Conservation (phyloP, 2,888 invertebrate genomes). For the Campoplex capitator region DNA sequence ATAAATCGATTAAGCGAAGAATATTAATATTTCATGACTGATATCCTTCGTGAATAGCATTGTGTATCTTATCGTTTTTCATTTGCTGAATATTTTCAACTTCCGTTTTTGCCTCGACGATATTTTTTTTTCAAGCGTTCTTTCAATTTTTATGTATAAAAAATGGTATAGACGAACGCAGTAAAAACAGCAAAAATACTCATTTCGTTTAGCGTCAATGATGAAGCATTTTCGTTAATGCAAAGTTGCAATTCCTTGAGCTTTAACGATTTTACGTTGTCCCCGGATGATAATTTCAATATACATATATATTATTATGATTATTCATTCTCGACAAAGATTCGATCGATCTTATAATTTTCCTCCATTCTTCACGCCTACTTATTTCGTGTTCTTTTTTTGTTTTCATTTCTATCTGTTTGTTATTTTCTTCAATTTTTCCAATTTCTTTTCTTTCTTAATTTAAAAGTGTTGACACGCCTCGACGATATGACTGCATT, state of each 20-base stretch:
- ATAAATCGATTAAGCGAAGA: slow-evolving; percentile 24
- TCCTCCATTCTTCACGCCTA: slow-evolving; percentile 28
- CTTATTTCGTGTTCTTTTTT: slow-evolving; percentile 46
- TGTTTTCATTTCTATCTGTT: not conserved
- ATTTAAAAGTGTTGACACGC: slow-evolving; percentile 19
- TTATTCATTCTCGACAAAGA: not conserved
- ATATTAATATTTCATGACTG: not conserved
- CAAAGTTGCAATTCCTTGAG: slow-evolving; percentile 67
- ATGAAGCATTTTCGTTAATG: slow-evolving; percentile 13
- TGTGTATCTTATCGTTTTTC: slow-evolving; percentile 6
- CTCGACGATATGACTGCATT: slow-evolving; percentile 58
- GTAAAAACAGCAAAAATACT: slow-evolving; percentile 47
- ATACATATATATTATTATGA: slow-evolving; percentile 2
- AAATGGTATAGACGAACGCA: slow-evolving; percentile 45
- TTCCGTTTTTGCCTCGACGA: slow-evolving; percentile 25
- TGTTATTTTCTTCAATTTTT: not conserved
- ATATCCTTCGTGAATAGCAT: slow-evolving; percentile 8
- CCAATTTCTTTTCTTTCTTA: not conserved
- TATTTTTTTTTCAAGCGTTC: slow-evolving; percentile 20
- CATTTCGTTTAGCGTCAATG: slow-evolving; percentile 37
- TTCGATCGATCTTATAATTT: slow-evolving; percentile 11
- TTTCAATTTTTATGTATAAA: slow-evolving; percentile 47
- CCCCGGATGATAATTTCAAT: slow-evolving; percentile 35
- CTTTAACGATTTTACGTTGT: slow-evolving; percentile 44
- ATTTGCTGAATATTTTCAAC: not conserved